Conservation (phyloP, 2,797 vertebrate genomes). For the Eurystomus glaucurus region DNA sequence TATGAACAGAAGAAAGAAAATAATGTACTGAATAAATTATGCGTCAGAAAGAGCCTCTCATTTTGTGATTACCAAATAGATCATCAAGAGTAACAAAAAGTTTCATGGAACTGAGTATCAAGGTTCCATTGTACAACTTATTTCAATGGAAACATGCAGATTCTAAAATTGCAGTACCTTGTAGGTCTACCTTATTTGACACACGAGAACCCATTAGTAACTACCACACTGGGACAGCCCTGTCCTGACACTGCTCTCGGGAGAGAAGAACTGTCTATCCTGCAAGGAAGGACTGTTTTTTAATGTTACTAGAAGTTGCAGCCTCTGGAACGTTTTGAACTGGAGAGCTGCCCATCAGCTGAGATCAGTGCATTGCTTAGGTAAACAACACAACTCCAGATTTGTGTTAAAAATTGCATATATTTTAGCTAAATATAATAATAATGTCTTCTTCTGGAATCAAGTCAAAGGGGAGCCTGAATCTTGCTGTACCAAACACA, state of each 20-base stretch:
- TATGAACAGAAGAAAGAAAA: conserved; percentile 1
- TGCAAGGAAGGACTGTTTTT: background rate
- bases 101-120: background rate
- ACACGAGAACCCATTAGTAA: background rate
- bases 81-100: background rate
- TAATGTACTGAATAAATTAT: background rate
- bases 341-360: conserved; percentile 47
- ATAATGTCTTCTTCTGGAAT: conserved; percentile 40
- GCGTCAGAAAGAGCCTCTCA: background rate
- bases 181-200: background rate
- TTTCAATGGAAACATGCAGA: background rate
- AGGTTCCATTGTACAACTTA: background rate
- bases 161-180: background rate
- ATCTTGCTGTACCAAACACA: conserved; percentile 31
- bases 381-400: conserved; percentile 29
- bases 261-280: background rate
- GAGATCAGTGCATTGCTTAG: conserved; percentile 50
- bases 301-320: background rate
- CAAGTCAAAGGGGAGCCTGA: conserved; percentile 21
- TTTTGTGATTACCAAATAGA: background rate
- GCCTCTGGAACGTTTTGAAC: conserved; percentile 43
- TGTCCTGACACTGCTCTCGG: background rate
- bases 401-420: background rate
- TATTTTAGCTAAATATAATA: background rate
- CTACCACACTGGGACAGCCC: background rate